Conservation (phyloP, 2,113 vertebrate species). For the Hiodon alosoides region DNA sequence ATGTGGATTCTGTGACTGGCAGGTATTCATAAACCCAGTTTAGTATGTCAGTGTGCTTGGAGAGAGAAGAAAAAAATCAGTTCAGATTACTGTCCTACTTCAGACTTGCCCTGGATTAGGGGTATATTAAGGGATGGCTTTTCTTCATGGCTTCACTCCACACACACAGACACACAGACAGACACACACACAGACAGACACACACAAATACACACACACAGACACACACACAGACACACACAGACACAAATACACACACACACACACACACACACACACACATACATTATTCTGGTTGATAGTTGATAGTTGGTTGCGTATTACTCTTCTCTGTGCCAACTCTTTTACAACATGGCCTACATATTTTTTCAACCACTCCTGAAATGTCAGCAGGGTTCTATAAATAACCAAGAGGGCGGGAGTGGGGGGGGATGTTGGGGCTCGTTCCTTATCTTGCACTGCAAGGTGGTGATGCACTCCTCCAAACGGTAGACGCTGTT, state of each 20-base stretch:
- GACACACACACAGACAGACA: not conserved
- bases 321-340: not conserved
- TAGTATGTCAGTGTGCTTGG: too few species aligned
- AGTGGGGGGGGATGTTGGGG: too few species aligned
- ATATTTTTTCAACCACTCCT: not conserved
- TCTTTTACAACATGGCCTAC: constrained; percentile 6
- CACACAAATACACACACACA: too few species aligned
- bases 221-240: too few species aligned
- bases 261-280: not conserved
- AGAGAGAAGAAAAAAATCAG: too few species aligned
- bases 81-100: not conserved
- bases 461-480: constrained; percentile 7
- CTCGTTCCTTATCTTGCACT: not conserved
- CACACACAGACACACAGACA: not conserved
- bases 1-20: too few species aligned
- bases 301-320: not conserved
- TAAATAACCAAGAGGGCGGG: not conserved
- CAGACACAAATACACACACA: too few species aligned
- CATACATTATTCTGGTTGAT: not conserved
- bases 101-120: not conserved
- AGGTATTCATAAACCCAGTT: too few species aligned
- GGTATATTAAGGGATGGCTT: not conserved
- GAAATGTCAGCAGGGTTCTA: constrained; percentile 14
- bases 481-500: constrained; percentile 16
- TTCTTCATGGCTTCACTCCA: not conserved